Conservation (phyloP, 2,113 vertebrate species). For the Formicarius rufipectus region DNA sequence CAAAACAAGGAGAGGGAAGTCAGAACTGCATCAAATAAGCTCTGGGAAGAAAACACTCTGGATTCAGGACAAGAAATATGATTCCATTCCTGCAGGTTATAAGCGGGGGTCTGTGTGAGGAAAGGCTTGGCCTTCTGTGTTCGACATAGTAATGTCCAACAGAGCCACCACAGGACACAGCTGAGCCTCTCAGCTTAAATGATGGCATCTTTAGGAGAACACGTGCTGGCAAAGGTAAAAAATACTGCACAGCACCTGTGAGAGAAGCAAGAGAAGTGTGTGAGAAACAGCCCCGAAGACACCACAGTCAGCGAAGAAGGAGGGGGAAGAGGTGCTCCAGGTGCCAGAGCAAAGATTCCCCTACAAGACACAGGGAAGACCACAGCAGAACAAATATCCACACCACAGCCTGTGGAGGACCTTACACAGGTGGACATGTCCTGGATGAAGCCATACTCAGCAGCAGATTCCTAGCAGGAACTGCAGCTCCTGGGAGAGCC, state of each 20-base stretch:
- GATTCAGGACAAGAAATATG: background rate
- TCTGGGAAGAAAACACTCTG: background rate
- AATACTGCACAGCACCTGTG: background rate
- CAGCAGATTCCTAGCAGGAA: background rate
- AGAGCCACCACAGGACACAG: background rate
- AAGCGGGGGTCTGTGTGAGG: background rate
- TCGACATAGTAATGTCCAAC: background rate
- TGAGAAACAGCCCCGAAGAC: background rate
- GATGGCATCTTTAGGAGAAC: background rate
- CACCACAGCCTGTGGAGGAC: background rate
- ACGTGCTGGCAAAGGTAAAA: background rate
- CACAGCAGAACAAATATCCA: background rate
- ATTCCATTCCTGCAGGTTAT: accelerated
- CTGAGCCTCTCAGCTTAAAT: background rate
- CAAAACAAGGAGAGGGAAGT: background rate
- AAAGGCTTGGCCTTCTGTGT: background rate
- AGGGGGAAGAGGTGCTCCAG: background rate
- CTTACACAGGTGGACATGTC: background rate
- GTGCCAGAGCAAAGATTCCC: background rate
- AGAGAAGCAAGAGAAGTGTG: background rate
- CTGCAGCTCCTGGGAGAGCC: accelerated
- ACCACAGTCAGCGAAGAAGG: background rate
- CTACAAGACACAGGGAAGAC: accelerated
- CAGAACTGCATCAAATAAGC: background rate
- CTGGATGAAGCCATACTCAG: background rate